These are phyloP conservation scores for Heliconius erato DNA, from an alignment of 2,888 invertebrate genomes.

Conservation along the genomic window DNA sequence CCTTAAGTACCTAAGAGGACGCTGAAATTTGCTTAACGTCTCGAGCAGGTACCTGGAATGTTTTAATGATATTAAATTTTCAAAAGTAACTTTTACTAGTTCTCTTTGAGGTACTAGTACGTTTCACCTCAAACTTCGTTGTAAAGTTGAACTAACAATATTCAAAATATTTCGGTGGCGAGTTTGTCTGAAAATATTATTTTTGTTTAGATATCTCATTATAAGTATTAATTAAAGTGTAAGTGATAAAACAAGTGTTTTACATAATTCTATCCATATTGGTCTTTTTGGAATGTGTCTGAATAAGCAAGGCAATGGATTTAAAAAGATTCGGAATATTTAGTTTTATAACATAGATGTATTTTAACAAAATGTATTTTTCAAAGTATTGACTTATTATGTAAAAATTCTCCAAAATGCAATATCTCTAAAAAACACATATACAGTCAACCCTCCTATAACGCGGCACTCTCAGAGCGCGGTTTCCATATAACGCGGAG, in stretches of 20 bases:
- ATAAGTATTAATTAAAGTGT: neutral
- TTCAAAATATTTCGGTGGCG: neutral
- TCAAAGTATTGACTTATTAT: no score
- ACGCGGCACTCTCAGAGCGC: no score
- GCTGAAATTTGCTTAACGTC: slow-evolving; percentile 10
- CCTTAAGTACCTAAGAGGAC: slow-evolving; percentile 1
- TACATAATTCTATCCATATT: no score
- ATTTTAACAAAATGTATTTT: no score
- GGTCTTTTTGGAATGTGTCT: no score
- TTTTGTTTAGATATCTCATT: neutral
- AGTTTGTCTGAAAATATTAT: neutral
- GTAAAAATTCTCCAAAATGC: no score
- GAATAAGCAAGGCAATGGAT: no score
- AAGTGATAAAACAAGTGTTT: neutral
- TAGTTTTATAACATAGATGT: no score
- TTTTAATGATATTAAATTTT: slow-evolving; percentile 10
- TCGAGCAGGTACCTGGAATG: slow-evolving; percentile 10
- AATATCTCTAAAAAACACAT: no score
- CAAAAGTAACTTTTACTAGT: slow-evolving; percentile 5
- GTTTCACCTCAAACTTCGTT: slow-evolving; percentile 1
- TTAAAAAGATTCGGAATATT: no score
- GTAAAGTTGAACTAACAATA: neutral
- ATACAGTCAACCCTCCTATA: no score
- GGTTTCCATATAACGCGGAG: no score
- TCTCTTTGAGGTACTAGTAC: neutral